These are phyloP conservation scores for Philaenus spumarius DNA, from an alignment of 1,140 invertebrate species.

Conservation along the genomic window DNA sequence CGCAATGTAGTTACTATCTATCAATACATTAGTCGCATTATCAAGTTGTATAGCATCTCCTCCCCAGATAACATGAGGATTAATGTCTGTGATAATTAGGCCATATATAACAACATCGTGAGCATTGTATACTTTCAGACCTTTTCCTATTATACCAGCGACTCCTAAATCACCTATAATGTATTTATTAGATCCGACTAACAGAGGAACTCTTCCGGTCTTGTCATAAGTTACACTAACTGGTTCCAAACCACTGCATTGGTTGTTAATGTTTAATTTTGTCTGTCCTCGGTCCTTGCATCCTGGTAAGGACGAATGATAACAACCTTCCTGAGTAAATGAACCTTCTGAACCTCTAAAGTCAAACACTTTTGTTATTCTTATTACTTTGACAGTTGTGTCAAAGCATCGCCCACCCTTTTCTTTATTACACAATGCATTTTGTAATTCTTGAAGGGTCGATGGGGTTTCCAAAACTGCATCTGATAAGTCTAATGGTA, in stretches of 20 bases:
- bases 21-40: neutral
- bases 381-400: neutral
- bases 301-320: neutral
- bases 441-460: neutral
- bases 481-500: too few species aligned
- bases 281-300: neutral
- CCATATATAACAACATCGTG: neutral
- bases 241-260: neutral
- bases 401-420: constrained; percentile 1
- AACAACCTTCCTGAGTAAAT: neutral
- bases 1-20: neutral
- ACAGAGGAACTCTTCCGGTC: neutral
- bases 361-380: neutral
- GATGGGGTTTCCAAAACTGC: neutral
- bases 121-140: neutral
- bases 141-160: constrained; percentile 3
- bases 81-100: constrained; percentile 1
- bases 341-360: neutral
- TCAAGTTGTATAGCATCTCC: constrained; percentile 3
- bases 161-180: neutral
- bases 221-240: neutral
- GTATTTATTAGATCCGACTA: constrained; percentile 3
- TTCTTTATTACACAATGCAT: neutral
- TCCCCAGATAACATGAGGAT: constrained; percentile 9
- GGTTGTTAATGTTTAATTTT: constrained; percentile 4